Base-by-base conservation (phyloP, 2,888 invertebrate genomes). In the Morpho achilles region DNA sequence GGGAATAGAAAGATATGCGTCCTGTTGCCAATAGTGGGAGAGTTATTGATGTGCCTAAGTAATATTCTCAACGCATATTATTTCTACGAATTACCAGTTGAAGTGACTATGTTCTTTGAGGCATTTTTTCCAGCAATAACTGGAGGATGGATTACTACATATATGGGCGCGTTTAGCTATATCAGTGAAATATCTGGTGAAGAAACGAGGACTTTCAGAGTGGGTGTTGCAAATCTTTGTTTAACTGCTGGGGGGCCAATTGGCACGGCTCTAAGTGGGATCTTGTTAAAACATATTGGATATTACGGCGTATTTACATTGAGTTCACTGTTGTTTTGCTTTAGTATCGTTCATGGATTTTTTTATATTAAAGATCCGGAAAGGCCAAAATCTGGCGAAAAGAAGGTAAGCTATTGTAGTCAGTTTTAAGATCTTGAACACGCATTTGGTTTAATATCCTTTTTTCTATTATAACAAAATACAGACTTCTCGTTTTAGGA, bases 121-220 rank as follows among this genome's bases (percentile, higher is more conserved):
- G 87, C 89, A 0, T 75, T 92, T 50, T 88, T 92, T 32, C 89
- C 91, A 5, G 90, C 92, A 7, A 70, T 92, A 10, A 90, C 91
- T 7, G 92, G 92, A 0, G 89, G 91, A 3, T 91, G 91, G 91
- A 86, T 91, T n/a, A 81, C 89, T 0, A 87, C 88, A 23, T 91
- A 91, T 58, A 89, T 92, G 87, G 91, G 92, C 44, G 84, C 92
- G 49, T 92, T 93, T 80, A 92, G 92, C 61, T 94, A 93, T 67
- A 88, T 94, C 1, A 89, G 93, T 71, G 92, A 93, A 61, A 80
- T 92, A 50, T 91, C 93, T 3, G 85, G 83, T 66, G 83, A 87
- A 23, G 89, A 92, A 58, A 80, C 89, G 0, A 89, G 93, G 69
- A 94, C 94, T 0, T 83, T 92, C 53, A 77, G 94, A 66, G 90